These are phyloP conservation scores for Netelia melanura DNA, from an alignment of 2,888 invertebrate species.

Conservation along the genomic window DNA sequence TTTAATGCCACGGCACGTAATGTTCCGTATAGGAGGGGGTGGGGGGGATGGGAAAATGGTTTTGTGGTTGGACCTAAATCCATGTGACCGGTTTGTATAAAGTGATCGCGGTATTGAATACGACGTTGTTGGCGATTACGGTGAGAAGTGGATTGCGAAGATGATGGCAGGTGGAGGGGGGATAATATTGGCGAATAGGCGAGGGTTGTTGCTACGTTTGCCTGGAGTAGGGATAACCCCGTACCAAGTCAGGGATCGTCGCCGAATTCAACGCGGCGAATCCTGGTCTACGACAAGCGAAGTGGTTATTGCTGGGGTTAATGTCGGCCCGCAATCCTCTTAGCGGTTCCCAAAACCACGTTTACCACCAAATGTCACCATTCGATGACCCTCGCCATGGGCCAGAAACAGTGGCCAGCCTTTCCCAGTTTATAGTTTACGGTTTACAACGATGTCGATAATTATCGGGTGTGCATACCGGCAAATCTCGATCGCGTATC, in stretches of 20 bases:
- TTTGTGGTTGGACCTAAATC: conserved; percentile 2
- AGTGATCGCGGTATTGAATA: conserved; percentile 66
- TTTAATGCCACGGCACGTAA: background rate
- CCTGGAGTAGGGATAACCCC: background rate
- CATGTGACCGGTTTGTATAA: conserved; percentile 26
- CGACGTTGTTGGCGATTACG: conserved; percentile 64
- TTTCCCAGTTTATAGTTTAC: conserved; percentile 42
- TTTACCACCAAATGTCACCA: conserved; percentile 74
- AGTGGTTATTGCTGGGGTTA: conserved; percentile 73
- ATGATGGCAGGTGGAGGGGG: background rate
- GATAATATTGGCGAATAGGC: background rate
- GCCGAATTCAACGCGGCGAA: conserved; percentile 38
- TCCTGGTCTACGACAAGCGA: conserved; percentile 62
- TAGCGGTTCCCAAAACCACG: conserved; percentile 70
- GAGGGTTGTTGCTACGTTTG: conserved; percentile 14
- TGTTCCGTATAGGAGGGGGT: background rate
- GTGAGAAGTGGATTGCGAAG: conserved; percentile 13
- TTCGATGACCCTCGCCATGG: conserved; percentile 69
- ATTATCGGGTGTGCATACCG: conserved; percentile 15
- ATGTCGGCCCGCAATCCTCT: conserved; percentile 77
- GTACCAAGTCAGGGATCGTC: background rate
- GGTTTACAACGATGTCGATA: conserved; percentile 43
- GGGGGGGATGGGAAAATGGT: conserved; percentile 17
- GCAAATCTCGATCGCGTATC: background rate
- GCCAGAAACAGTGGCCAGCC: conserved; percentile 38